Evolutionary conservation across 2,797 vertebrate species (phyloP).

Genomic region (Scomberomorus guttatus): DNA sequence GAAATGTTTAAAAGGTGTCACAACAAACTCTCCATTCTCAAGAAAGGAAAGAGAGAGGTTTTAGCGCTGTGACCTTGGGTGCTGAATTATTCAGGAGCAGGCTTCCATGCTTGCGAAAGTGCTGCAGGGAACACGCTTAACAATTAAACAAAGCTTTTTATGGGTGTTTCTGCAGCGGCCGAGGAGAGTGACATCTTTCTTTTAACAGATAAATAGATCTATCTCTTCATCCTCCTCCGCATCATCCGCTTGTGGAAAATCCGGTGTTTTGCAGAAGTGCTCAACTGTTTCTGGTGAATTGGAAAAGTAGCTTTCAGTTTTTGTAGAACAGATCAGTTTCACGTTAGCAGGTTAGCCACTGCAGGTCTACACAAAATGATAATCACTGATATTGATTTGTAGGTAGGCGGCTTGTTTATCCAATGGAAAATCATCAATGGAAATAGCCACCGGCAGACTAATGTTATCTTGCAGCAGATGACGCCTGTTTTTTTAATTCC

Average conservation of each 20-base stretch:
- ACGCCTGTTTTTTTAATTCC: conserved; percentile 49
- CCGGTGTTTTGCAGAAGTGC: neutral
- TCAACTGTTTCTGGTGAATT: neutral
- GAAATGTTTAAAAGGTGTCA: conserved; percentile 64
- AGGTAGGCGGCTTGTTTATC: conserved; percentile 56
- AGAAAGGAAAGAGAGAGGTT: conserved; percentile 31
- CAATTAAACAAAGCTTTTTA: conserved; percentile 75
- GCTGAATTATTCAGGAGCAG: conserved; percentile 80
- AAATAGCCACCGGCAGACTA: conserved; percentile 53
- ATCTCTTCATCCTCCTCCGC: neutral
- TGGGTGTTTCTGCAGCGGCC: conserved; percentile 53
- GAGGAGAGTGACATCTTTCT: conserved; percentile 23
- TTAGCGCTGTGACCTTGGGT: conserved; percentile 79
- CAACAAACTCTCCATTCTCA: conserved; percentile 64
- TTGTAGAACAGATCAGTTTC: conserved; percentile 16
- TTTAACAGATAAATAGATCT: conserved; percentile 7
- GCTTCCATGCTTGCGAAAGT: conserved; percentile 73
- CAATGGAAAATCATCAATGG: conserved; percentile 52
- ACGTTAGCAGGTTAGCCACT: conserved; percentile 10
- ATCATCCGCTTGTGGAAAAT: neutral
- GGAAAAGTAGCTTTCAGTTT: conserved; percentile 1
- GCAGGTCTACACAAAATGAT: conserved; percentile 48
- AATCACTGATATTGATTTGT: conserved; percentile 66
- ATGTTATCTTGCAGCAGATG: conserved; percentile 31
- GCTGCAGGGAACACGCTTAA: conserved; percentile 75